phyloP scores from a whole-genome alignment of 2,888 invertebrate species.

The Drosophila robusta region DNA sequence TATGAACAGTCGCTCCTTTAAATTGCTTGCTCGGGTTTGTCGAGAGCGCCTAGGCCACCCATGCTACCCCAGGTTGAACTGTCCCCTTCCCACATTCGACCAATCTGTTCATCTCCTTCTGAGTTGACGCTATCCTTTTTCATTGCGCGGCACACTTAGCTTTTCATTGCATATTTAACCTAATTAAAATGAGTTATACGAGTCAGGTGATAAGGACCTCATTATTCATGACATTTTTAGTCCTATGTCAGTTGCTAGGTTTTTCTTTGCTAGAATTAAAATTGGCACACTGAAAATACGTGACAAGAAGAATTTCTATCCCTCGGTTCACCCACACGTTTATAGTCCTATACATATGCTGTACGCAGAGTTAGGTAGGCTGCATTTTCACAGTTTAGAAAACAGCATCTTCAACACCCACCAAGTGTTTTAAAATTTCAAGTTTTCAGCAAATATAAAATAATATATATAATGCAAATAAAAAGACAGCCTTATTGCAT shows the following conservation, averaged over 20 bases:
- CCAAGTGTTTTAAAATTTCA: too few species aligned
- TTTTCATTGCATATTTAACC: conserved; percentile 75
- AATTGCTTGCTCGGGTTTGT: conserved; percentile 35
- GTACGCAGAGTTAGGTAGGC: too few species aligned
- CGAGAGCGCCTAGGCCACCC: conserved; percentile 32
- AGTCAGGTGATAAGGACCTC: conserved; percentile 49
- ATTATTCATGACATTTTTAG: conserved; percentile 55
- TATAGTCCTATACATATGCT: too few species aligned
- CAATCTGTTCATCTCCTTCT: conserved; percentile 37
- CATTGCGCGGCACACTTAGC: conserved; percentile 54
- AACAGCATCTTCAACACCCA: too few species aligned
- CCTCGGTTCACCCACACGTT: too few species aligned
- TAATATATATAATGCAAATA: too few species aligned
- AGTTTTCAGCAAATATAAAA: too few species aligned
- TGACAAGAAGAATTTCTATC: background rate
- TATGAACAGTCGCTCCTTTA: conserved; percentile 43
- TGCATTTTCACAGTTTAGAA: too few species aligned
- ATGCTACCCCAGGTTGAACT: conserved; percentile 1
- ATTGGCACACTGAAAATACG: background rate
- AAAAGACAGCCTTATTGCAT: too few species aligned
- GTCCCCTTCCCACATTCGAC: background rate
- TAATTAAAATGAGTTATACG: conserved; percentile 75
- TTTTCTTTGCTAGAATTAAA: background rate
- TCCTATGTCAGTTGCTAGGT: conserved; percentile 10
- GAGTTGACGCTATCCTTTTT: conserved; percentile 30